Base-by-base conservation (phyloP, 2,797 vertebrate species). In the Valencia hispanica region DNA sequence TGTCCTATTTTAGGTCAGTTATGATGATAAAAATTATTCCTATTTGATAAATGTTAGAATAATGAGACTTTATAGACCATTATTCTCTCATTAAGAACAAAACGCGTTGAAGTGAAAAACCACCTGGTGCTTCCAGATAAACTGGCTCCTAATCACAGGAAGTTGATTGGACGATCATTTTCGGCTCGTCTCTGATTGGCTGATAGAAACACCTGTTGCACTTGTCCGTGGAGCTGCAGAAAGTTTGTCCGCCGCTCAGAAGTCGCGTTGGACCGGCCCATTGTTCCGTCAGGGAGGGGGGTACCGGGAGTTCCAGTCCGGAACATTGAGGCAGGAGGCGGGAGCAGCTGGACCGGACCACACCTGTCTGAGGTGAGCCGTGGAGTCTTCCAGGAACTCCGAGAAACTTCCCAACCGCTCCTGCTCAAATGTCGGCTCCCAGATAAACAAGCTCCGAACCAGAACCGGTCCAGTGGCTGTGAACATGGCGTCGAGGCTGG, bases 371-470 rank as follows among this genome's bases (percentile, higher is more conserved):
- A 72, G 66, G 72, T 61, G 72, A 80, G 65, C 70, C 92, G 83
- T 94, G 92, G 90, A 89, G 39, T 48, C 76, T 73, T 92, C 94
- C 95, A 92, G 94, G 94, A 95, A 92, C 91, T 92, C 73, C 50
- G n/a, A 66, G 87, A 93, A 90, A 70, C 89, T 92, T 63, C 3
- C 11, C 61, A 72, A 22, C 65, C 72, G 14, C 6, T 25, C 10
- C 22, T 2, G 10, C 36, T 36, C 15, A 83, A 74, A 75, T 84
- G 55, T n/a, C 27, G 34, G 2, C 6, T 27, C 1, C 10, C 36
- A 22, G 5, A 1, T 20, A 69, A 45, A 39, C 3, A 2, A 1
- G 1, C 1, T 3, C 0, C 5, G 15, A 0, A 11, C 25, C 17
- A 3, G 5, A 63, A 51, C n/a, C 1, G 5, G 45, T 25, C 32